Conservation (phyloP, 2,797 vertebrate genomes). For the Helarctos malayanus region DNA sequence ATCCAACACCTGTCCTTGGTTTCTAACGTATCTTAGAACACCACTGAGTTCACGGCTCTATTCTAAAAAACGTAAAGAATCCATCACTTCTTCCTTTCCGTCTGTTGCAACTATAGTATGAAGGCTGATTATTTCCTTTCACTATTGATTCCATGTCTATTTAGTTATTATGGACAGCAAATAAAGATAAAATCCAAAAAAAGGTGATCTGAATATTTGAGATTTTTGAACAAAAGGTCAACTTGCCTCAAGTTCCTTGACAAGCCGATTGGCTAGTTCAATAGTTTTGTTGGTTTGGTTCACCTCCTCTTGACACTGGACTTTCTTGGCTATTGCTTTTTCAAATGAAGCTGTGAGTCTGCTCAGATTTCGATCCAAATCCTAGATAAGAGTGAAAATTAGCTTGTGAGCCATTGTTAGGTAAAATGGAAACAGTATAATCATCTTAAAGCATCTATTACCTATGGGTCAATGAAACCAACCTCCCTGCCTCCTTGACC, state of each 20-base stretch:
- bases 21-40: slow-evolving; percentile 67
- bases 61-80: slow-evolving; percentile 69
- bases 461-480: not conserved
- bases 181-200: not conserved
- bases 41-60: slow-evolving; percentile 64
- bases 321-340: slow-evolving; percentile 91
- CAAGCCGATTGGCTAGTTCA: slow-evolving; percentile 91
- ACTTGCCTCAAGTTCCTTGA: slow-evolving; percentile 92
- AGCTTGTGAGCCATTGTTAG: not conserved
- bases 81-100: slow-evolving; percentile 34
- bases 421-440: not conserved
- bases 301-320: slow-evolving; percentile 93
- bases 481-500: not conserved
- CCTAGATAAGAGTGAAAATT: slow-evolving; percentile 82
- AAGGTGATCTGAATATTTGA: not conserved
- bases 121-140: not conserved
- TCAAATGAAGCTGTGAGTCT: slow-evolving; percentile 91
- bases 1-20: not conserved
- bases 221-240: slow-evolving; percentile 24
- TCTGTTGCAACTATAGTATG: not conserved
- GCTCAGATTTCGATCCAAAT: slow-evolving; percentile 91
- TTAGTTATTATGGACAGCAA: not conserved
- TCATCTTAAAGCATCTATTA: not conserved
- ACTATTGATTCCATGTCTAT: not conserved
- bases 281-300: slow-evolving; percentile 90